A percentile compares a stretch with the other conserved stretches of the same genome.
phyloP scores from a whole-genome alignment of 1,140 invertebrate species.

The Heterodera carotae region DNA sequence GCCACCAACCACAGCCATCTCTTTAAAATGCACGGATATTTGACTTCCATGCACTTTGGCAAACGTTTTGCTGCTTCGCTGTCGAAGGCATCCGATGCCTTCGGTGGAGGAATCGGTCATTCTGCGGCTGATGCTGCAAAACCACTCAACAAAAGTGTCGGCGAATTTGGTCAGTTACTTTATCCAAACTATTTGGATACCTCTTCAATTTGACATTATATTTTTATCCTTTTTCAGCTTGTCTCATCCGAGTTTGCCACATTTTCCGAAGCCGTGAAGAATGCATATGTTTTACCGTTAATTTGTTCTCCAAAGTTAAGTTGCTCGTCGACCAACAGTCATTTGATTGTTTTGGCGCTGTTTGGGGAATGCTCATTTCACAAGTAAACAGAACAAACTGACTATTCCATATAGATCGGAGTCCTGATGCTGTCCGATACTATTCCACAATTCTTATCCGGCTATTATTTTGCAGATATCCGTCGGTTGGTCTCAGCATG shows the following conservation, averaged over 20 bases:
- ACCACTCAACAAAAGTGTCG: neutral
- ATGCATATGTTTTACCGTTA: neutral
- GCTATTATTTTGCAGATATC: constrained; percentile 21
- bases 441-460: neutral
- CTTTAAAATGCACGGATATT: constrained; percentile 6
- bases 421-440: neutral
- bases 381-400: neutral
- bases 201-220: too few species aligned
- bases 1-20: constrained; percentile 5
- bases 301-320: constrained; percentile 6
- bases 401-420: too few species aligned
- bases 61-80: constrained; percentile 13
- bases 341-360: neutral
- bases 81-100: neutral
- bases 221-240: neutral
- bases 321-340: neutral
- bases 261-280: neutral
- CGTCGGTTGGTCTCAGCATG: constrained; percentile 2
- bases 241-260: constrained; percentile 6
- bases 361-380: constrained; percentile 26
- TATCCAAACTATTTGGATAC: neutral
- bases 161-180: constrained; percentile 4
- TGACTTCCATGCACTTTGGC: constrained; percentile 12
- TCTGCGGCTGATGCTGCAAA: neutral
- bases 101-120: neutral